These are phyloP conservation scores for Electrona antarctica DNA, from an alignment of 2,113 vertebrate genomes.

Conservation along the genomic window DNA sequence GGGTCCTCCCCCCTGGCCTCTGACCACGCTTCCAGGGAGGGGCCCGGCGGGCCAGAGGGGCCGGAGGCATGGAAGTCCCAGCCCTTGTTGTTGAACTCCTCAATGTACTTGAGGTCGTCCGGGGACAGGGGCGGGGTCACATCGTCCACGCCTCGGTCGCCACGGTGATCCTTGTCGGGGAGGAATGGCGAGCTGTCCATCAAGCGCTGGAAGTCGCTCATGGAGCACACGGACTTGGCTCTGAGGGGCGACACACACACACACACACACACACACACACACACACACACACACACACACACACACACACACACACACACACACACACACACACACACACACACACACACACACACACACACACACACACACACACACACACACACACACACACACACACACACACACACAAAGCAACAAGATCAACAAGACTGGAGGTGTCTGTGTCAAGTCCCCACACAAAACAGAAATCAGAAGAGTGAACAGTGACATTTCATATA, in stretches of 20 bases:
- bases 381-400: neutral
- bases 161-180: conserved; percentile 86
- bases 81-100: conserved; percentile 92
- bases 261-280: conserved; percentile 32
- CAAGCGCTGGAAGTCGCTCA: conserved; percentile 97
- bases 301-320: conserved; percentile 8
- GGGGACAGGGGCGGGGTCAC: conserved; percentile 94
- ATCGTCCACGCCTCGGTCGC: conserved; percentile 81
- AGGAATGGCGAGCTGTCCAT: conserved; percentile 98
- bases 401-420: too few relatives aligned
- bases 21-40: conserved; percentile 78
- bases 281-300: conserved; percentile 17
- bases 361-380: neutral
- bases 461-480: too few relatives aligned
- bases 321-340: neutral
- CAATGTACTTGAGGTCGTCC: conserved; percentile 97
- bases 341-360: neutral
- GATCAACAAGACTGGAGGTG: too few relatives aligned
- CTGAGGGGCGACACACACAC: conserved; percentile 65
- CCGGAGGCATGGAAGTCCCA: conserved; percentile 83
- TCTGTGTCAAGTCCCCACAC: too few relatives aligned
- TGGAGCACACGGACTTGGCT: conserved; percentile 96
- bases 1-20: conserved; percentile 77
- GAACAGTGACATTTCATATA: too few relatives aligned
- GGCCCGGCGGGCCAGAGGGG: conserved; percentile 50